Evolutionary conservation across 2,888 invertebrate species (phyloP).

Genomic region (Stegana nigrithorax): DNA sequence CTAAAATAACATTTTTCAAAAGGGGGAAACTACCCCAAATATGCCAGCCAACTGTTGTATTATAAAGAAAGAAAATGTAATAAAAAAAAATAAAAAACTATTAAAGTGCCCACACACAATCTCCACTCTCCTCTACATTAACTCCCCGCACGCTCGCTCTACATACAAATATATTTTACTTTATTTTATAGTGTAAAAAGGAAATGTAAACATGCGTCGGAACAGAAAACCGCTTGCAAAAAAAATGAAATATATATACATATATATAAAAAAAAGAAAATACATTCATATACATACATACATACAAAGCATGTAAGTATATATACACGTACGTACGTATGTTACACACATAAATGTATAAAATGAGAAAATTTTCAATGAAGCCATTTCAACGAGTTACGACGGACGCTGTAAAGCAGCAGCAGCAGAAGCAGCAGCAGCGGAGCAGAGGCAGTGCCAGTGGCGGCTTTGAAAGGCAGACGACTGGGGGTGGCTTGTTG

Average conservation of each 20-base stretch:
- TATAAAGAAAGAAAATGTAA: background rate
- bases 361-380: conserved; percentile 47
- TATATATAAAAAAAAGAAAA: conserved; percentile 28
- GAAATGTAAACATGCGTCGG: conserved; percentile 7
- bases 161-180: background rate
- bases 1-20: conserved; percentile 60
- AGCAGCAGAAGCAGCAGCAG: background rate
- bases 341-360: background rate
- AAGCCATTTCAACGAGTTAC: conserved; percentile 45
- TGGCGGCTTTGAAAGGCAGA: too few relatives aligned
- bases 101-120: background rate
- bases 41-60: too few relatives aligned
- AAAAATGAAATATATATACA: conserved; percentile 33
- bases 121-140: too few relatives aligned
- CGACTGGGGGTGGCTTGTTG: too few relatives aligned
- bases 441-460: too few relatives aligned
- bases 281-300: conserved; percentile 29
- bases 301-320: background rate
- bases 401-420: background rate
- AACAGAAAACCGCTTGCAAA: conserved; percentile 16
- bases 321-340: too few relatives aligned
- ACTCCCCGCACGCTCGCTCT: background rate
- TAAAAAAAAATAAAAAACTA: background rate
- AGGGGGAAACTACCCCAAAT: conserved; percentile 18
- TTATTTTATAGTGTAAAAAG: conserved; percentile 19